Conservation (phyloP, 2,888 invertebrate species). For the Gastracanthus pulcherrimus region DNA sequence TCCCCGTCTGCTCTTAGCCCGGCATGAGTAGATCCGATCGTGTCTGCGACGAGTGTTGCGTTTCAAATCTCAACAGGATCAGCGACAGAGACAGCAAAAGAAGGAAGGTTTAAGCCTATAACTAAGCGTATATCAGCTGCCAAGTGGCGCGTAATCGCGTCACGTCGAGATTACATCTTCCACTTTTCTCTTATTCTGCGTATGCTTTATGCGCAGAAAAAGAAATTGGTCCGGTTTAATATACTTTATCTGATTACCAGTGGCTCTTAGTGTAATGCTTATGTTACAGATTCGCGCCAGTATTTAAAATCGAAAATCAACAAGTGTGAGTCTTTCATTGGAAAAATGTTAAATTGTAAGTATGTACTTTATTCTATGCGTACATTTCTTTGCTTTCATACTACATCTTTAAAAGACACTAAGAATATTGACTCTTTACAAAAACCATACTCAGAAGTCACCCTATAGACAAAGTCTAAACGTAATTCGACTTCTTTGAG, state of each 20-base stretch:
- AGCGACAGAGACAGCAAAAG: slow-evolving; percentile 58
- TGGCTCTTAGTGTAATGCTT: not conserved
- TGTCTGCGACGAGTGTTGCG: slow-evolving; percentile 65
- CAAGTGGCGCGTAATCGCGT: slow-evolving; percentile 66
- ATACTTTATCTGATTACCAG: not conserved
- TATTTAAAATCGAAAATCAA: not conserved
- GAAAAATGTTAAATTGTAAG: too few relatives aligned
- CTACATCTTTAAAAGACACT: too few relatives aligned
- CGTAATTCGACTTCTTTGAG: too few relatives aligned
- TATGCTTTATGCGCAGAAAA: slow-evolving; percentile 53
- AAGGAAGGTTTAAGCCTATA: slow-evolving; percentile 29
- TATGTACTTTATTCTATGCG: too few relatives aligned
- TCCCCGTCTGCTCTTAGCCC: not conserved
- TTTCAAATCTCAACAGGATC: slow-evolving; percentile 69
- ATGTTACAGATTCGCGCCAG: not conserved
- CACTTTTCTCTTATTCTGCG: not conserved
- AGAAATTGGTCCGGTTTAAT: not conserved
- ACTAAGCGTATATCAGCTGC: slow-evolving; percentile 62
- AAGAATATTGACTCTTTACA: too few relatives aligned
- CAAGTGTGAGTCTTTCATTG: too few relatives aligned
- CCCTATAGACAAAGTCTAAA: too few relatives aligned
- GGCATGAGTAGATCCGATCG: slow-evolving; percentile 45
- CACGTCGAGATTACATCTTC: slow-evolving; percentile 22
- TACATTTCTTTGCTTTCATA: too few relatives aligned
- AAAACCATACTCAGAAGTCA: too few relatives aligned